Percentiles rank a stretch among this genome's conserved stretches.
Conservation (phyloP, 1,140 invertebrate species). For the Dreissena rostriformis region DNA sequence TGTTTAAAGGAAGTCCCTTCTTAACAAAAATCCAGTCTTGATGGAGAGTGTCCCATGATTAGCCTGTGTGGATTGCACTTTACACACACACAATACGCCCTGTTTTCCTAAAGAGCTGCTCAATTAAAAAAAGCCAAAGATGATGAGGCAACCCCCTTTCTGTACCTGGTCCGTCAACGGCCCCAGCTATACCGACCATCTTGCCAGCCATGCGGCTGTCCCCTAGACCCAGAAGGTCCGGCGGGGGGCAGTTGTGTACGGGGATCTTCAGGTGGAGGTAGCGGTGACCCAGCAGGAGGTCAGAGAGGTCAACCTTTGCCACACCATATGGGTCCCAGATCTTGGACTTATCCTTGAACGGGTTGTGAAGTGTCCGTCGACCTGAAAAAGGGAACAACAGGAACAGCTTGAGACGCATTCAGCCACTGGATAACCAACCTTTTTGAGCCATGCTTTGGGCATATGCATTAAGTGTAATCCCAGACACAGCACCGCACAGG, state of each 20-base stretch:
- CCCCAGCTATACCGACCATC: slow-evolving; percentile 74
- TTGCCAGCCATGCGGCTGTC: slow-evolving; percentile 58
- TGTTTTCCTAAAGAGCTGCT: no score
- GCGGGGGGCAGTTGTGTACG: slow-evolving; percentile 75
- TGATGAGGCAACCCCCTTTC: no score
- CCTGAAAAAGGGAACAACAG: slow-evolving; percentile 12
- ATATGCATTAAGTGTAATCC: no score
- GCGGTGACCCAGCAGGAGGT: slow-evolving; percentile 77
- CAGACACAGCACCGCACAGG: no score
- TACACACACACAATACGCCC: no score
- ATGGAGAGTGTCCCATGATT: no score
- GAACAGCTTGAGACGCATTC: no score
- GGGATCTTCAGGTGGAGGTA: slow-evolving; percentile 76
- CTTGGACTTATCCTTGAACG: slow-evolving; percentile 76
- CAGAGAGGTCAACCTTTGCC: slow-evolving; percentile 77
- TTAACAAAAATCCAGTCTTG: no score
- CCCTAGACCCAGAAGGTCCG: slow-evolving; percentile 74
- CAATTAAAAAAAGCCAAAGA: no score
- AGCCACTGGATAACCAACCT: not conserved
- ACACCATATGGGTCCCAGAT: slow-evolving; percentile 81
- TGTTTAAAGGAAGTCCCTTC: no score
- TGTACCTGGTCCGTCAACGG: slow-evolving; percentile 79
- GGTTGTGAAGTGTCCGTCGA: slow-evolving; percentile 77
- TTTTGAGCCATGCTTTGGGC: not conserved
- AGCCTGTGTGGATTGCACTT: no score